phyloP scores from a whole-genome alignment of 2,888 invertebrate species.

The Andrena bucephala region DNA sequence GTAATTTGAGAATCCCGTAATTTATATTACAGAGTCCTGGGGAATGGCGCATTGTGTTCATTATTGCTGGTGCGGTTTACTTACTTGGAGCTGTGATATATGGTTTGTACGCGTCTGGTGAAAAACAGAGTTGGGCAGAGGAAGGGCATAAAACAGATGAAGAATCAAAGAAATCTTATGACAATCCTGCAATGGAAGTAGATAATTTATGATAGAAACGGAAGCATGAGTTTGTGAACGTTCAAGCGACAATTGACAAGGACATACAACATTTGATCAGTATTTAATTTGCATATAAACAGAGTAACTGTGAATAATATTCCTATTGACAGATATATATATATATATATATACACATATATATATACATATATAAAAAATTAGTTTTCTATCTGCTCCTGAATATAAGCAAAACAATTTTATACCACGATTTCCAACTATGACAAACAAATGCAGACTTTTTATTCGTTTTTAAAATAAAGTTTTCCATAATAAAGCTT shows the following conservation, averaged over 20 bases:
- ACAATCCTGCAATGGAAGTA: slow-evolving; percentile 79
- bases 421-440: neutral
- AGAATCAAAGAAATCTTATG: slow-evolving; percentile 66
- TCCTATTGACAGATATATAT: neutral
- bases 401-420: neutral
- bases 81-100: slow-evolving; percentile 94
- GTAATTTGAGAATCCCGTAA: neutral
- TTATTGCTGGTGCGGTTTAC: slow-evolving; percentile 93
- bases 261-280: neutral
- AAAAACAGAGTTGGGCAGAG: slow-evolving; percentile 93
- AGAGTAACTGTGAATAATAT: neutral
- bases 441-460: neutral
- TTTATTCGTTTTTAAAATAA: neutral
- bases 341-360: neutral
- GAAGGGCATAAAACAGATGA: slow-evolving; percentile 75
- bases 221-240: neutral
- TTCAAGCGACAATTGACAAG: slow-evolving; percentile 1
- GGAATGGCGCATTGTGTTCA: slow-evolving; percentile 95
- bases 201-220: slow-evolving; percentile 68
- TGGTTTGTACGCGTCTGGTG: slow-evolving; percentile 92
- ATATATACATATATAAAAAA: neutral
- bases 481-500: neutral
- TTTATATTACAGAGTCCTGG: slow-evolving; percentile 87
- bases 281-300: neutral
- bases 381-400: neutral